Evolutionary conservation across 37 sponge, comb jelly and placozoan genomes (phyloP), one percentile per base, ranked within the genome.

Genomic region (Halisarca cf. caerulea): DNA sequence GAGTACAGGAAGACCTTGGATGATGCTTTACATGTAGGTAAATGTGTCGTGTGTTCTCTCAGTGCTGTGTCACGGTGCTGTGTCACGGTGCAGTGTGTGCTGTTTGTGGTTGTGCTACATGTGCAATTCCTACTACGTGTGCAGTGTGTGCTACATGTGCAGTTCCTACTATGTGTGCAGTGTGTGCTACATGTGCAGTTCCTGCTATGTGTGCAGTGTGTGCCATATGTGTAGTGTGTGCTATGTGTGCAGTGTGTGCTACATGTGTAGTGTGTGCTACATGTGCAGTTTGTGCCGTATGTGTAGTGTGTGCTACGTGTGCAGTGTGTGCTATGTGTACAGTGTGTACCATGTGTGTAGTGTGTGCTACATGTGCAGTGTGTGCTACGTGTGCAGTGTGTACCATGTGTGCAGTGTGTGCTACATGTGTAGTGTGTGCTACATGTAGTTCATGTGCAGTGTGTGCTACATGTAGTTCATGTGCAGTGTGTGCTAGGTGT

Each of bases 1-100:
- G 59, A 92, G 72, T 98, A 95, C 86, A 94, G 58, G 27, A 84
- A 89, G 20, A 96, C 99, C 32, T 86, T 98, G 28, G 95, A 90
- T 82, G 88, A 89, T 27, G 96, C 87, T 17, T 61, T 98, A 35
- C 37, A 80, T 68, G 95, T 93, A 2, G 15, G 78, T 66, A 23
- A n/a, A n/a, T n/a, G n/a, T n/a, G n/a, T n/a, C n/a, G n/a, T n/a
- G n/a, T n/a, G n/a, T n/a, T n/a, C n/a, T n/a, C n/a, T n/a, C n/a
- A n/a, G n/a, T n/a, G n/a, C n/a, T n/a, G n/a, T n/a, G n/a, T n/a
- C n/a, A n/a, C n/a, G 44, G 32, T 36, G 34, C 42, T 75, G 78
- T 38, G 44, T 9, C 24, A 18, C 2, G 23, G 44, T 25, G 27
- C 44, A 66, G 27, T 66, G 68, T 8, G 28, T 66, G 68, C 28